Evolutionary conservation across 2,888 invertebrate species (phyloP).

Genomic region (Tolmerus cingulatus): DNA sequence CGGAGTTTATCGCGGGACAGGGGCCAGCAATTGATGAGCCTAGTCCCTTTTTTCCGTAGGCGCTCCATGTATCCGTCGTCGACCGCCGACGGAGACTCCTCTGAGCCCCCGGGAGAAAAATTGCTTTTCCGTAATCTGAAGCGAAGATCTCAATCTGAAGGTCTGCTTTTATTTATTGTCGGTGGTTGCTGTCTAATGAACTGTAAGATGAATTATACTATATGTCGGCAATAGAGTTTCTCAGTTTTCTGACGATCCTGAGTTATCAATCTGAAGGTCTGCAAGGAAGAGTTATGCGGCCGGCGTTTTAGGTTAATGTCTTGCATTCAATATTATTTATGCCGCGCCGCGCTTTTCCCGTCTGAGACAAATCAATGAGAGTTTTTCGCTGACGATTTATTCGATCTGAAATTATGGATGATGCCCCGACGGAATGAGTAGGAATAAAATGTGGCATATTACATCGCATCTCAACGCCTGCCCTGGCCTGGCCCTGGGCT

Average conservation of each 20-base stretch:
- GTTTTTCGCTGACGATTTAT: neutral
- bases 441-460: neutral
- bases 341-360: neutral
- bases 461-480: neutral
- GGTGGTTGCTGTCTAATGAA: constrained; percentile 43
- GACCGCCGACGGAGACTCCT: neutral
- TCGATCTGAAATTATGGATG: neutral
- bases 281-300: neutral
- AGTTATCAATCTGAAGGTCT: too few species aligned
- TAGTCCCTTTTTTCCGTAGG: neutral
- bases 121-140: constrained; percentile 33
- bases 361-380: neutral
- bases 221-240: constrained; percentile 11
- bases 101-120: constrained; percentile 1
- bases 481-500: neutral
- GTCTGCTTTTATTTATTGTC: constrained; percentile 37
- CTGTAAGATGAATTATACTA: constrained; percentile 44
- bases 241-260: neutral
- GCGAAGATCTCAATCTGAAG: constrained; percentile 35
- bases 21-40: neutral
- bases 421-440: neutral
- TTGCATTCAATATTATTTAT: constrained; percentile 16
- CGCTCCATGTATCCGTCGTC: neutral
- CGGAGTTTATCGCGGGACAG: neutral
- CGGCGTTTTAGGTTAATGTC: constrained; percentile 13